These are phyloP conservation scores for Tipula lateralis DNA, from an alignment of 2,888 invertebrate species.

Conservation along the genomic window DNA sequence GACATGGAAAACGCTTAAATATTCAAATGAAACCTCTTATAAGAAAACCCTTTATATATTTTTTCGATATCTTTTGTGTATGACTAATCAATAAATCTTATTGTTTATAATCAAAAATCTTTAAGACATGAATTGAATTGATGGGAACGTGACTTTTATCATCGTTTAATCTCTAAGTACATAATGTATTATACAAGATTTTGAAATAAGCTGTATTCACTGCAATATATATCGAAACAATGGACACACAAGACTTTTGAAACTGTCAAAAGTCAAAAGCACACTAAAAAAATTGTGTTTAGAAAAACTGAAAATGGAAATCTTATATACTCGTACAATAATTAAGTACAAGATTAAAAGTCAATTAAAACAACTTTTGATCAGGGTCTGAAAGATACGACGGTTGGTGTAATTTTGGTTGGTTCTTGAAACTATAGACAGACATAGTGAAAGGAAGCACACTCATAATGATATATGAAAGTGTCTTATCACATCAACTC, in stretches of 20 bases:
- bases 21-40: too few species aligned
- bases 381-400: not conserved
- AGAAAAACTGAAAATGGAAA: not conserved
- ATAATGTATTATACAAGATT: not conserved
- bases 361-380: not conserved
- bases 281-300: not conserved
- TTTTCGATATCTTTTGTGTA: not conserved
- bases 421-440: not conserved
- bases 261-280: not conserved
- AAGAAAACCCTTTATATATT: too few species aligned
- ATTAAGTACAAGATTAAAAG: not conserved
- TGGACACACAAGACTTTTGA: not conserved
- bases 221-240: not conserved
- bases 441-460: not conserved
- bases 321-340: constrained; percentile 24
- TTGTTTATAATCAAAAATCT: not conserved
- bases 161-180: not conserved
- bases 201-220: not conserved
- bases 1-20: too few species aligned
- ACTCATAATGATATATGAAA: not conserved
- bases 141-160: not conserved
- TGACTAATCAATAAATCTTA: constrained; percentile 6
- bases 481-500: not conserved
- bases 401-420: not conserved
- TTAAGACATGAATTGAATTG: not conserved